Evolutionary conservation across 2,888 invertebrate species (phyloP).

Genomic region (Leucozona laternaria): DNA sequence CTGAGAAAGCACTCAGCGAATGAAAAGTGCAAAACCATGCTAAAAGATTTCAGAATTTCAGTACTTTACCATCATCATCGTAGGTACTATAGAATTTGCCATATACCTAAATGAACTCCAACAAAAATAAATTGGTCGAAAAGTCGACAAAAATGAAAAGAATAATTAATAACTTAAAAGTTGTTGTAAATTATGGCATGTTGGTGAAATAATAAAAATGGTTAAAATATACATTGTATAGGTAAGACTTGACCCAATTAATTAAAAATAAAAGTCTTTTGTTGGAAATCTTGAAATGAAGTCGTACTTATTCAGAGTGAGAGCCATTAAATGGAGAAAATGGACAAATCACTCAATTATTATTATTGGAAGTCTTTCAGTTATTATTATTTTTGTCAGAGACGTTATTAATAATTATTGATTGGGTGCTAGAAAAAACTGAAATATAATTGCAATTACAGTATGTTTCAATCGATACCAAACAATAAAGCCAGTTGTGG

Average conservation of each 20-base stretch:
- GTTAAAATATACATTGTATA: neutral
- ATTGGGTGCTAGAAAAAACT: neutral
- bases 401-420: slow-evolving; percentile 12
- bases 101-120: no score
- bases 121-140: neutral
- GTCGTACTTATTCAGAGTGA: neutral
- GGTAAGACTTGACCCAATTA: slow-evolving; percentile 3
- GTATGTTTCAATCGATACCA: neutral
- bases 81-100: no score
- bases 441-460: neutral
- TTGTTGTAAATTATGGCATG: neutral
- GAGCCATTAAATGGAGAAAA: slow-evolving; percentile 30
- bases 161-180: slow-evolving; percentile 15
- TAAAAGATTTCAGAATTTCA: neutral
- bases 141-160: slow-evolving; percentile 6
- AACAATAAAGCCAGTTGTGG: neutral
- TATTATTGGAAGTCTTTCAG: slow-evolving; percentile 22
- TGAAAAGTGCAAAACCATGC: slow-evolving; percentile 28
- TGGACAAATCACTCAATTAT: slow-evolving; percentile 17
- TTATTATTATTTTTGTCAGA: slow-evolving; percentile 10
- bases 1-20: slow-evolving; percentile 31
- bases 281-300: neutral
- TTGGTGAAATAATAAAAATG: neutral
- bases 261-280: neutral
- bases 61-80: neutral